Conservation (phyloP, 2,113 vertebrate species). For the Urocynchramus pylzowi region DNA sequence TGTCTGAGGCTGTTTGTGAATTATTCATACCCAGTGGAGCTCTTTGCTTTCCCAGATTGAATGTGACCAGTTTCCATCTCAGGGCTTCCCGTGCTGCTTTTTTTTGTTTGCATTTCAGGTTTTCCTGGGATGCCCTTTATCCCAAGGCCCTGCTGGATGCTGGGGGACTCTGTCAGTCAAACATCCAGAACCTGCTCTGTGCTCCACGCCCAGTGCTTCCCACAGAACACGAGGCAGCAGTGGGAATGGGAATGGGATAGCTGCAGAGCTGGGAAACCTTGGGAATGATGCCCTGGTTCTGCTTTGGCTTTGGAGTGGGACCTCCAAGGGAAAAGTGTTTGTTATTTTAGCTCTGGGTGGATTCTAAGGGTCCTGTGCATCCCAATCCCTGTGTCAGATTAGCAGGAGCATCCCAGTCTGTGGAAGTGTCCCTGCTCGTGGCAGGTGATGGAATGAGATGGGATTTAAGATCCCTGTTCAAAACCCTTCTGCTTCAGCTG, state of each 20-base stretch:
- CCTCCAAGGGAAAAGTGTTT: not conserved
- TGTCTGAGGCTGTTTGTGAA: conserved; percentile 79
- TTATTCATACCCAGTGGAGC: conserved; percentile 73
- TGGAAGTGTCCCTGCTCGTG: not conserved
- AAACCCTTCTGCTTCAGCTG: not conserved
- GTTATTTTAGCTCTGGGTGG: not conserved
- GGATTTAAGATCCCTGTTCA: not conserved
- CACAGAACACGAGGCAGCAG: not conserved
- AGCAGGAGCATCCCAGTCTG: not conserved
- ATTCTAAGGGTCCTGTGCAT: not conserved
- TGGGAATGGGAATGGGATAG: not conserved
- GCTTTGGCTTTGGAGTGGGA: not conserved
- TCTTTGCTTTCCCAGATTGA: conserved; percentile 60
- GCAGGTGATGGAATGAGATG: not conserved
- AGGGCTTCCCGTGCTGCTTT: conserved; percentile 23
- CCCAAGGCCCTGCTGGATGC: conserved; percentile 34
- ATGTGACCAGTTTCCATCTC: conserved; percentile 17
- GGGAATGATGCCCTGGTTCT: not conserved
- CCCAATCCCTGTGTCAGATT: rapidly evolving
- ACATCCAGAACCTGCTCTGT: not conserved
- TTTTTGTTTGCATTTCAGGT: conserved; percentile 35
- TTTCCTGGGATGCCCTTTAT: conserved; percentile 36
- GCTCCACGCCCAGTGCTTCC: not conserved
- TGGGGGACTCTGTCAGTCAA: conserved; percentile 14
- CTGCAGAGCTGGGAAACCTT: not conserved